phyloP scores from a whole-genome alignment of 2,797 vertebrate species.

The Ctenopoma kingsleyae region DNA sequence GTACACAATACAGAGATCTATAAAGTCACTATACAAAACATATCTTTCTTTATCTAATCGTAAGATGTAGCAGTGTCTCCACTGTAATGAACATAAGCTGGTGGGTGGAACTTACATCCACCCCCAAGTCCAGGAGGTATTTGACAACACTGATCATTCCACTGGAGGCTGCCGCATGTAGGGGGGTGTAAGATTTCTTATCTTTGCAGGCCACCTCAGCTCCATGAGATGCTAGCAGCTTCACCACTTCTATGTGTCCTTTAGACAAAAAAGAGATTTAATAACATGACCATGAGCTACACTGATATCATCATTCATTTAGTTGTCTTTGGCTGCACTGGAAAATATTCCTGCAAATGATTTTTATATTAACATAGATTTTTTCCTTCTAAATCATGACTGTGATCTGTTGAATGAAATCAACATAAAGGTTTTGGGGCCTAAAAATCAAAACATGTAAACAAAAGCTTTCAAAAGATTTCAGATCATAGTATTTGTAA shows the following conservation, averaged over 20 bases:
- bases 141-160: slow-evolving; percentile 98
- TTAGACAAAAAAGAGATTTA: slow-evolving; percentile 25
- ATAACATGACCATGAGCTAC: neutral
- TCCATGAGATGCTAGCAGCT: slow-evolving; percentile 93
- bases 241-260: slow-evolving; percentile 98
- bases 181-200: slow-evolving; percentile 96
- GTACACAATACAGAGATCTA: neutral
- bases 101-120: slow-evolving; percentile 89
- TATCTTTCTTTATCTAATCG: slow-evolving; percentile 14
- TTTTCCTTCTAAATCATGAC: neutral
- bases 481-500: too few relatives aligned
- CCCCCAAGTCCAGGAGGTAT: slow-evolving; percentile 95
- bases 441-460: neutral
- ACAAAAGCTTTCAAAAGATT: too few relatives aligned
- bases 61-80: neutral
- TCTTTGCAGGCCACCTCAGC: slow-evolving; percentile 98
- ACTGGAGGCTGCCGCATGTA: slow-evolving; percentile 96
- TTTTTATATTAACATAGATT: neutral
- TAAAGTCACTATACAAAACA: neutral
- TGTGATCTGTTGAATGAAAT: neutral
- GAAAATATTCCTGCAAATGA: neutral
- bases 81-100: slow-evolving; percentile 4
- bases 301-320: neutral
- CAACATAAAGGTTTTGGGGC: neutral
- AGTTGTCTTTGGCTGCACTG: neutral